Conservation (phyloP, 2,888 invertebrate species). For the Drosophila antonietae region DNA sequence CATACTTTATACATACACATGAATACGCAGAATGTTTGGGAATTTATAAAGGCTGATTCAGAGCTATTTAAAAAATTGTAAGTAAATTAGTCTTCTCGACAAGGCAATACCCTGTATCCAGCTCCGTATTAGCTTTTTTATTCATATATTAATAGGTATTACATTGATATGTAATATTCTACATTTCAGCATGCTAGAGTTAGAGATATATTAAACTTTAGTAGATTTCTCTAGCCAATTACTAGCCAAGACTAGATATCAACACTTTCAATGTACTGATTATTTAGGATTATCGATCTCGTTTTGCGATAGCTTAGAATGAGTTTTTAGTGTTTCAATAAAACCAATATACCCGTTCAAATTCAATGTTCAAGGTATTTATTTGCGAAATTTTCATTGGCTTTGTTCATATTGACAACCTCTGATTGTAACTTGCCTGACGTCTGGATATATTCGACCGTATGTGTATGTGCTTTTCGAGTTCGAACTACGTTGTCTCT, state of each 20-base stretch:
- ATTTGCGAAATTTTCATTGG: background rate
- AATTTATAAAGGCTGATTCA: conserved; percentile 14
- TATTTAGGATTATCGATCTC: background rate
- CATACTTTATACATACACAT: background rate
- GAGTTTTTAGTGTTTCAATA: background rate
- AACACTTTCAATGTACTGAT: background rate
- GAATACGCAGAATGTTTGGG: background rate
- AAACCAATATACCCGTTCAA: background rate
- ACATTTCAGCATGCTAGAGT: background rate
- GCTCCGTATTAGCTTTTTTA: too few species aligned
- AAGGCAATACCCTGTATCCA: background rate
- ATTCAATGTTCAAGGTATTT: background rate
- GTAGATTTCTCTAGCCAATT: background rate
- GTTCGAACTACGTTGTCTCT: conserved; percentile 3
- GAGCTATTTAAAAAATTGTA: background rate
- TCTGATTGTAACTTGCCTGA: background rate
- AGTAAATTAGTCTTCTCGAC: background rate
- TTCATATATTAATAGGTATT: too few species aligned
- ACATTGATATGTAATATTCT: too few species aligned
- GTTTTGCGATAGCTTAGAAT: background rate
- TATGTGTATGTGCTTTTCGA: background rate
- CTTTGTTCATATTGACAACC: background rate
- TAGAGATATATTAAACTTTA: background rate
- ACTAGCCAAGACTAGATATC: background rate
- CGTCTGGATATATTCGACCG: background rate